Percentiles rank a stretch among this genome's conserved stretches.
Evolutionary conservation across 2,797 vertebrate species (phyloP).

Genomic region (Benthosema pterotum): DNA sequence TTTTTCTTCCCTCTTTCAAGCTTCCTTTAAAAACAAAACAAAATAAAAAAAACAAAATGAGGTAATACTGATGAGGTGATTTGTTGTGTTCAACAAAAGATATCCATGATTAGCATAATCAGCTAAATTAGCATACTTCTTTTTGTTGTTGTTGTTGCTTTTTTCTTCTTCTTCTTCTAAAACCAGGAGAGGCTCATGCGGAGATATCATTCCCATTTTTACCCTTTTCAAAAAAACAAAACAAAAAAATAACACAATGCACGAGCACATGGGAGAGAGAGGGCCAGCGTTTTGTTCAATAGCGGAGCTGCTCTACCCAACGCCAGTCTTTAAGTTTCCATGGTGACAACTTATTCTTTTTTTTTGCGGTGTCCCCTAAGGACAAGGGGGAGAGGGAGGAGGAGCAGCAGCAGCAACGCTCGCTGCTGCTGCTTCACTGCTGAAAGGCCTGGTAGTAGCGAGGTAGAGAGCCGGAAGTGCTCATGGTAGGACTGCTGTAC

Average conservation of each 20-base stretch:
- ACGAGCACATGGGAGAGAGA: conserved; percentile 26
- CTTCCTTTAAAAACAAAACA: conserved; percentile 43
- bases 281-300: conserved; percentile 29
- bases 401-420: no score
- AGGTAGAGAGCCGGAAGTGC: conserved; percentile 90
- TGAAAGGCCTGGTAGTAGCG: conserved; percentile 98
- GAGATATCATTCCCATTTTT: conserved; percentile 35
- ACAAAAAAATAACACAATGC: not conserved
- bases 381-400: no score
- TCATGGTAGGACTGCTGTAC: conserved; percentile 89
- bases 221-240: conserved; percentile 37
- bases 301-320: not conserved
- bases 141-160: conserved; percentile 7
- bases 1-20: conserved; percentile 53
- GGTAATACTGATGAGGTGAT: conserved; percentile 82
- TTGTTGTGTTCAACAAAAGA: conserved; percentile 67
- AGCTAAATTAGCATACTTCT: conserved; percentile 48
- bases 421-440: conserved; percentile 70
- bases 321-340: conserved; percentile 2
- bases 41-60: conserved; percentile 54
- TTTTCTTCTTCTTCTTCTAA: conserved; percentile 9
- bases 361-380: conserved; percentile 1
- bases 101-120: conserved; percentile 48
- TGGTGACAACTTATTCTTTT: not conserved
- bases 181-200: conserved; percentile 23